Percentiles rank a stretch among this genome's conserved stretches.
These are phyloP conservation scores for Rhinichthys osculus DNA, from an alignment of 2,797 vertebrate species.

Conservation along the genomic window DNA sequence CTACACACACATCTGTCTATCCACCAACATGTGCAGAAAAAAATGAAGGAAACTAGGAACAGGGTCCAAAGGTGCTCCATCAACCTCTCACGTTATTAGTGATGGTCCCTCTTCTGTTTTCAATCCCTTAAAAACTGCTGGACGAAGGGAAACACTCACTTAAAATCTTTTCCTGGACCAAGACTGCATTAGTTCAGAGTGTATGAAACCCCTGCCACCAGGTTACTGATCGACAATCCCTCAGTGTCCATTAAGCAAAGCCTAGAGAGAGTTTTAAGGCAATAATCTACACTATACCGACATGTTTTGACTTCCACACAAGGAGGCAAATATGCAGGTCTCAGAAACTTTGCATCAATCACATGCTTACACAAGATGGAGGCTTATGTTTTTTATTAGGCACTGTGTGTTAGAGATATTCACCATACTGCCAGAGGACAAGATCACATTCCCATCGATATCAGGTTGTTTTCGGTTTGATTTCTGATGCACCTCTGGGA, in stretches of 20 bases:
- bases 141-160: conserved; percentile 30
- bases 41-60: conserved; percentile 33
- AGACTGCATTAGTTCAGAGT: conserved; percentile 15
- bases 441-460: conserved; percentile 14
- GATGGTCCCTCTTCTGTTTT: conserved; percentile 48
- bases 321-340: neutral
- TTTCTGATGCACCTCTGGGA: conserved; percentile 19
- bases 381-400: conserved; percentile 22
- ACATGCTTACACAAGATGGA: conserved; percentile 44
- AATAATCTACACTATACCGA: conserved; percentile 9
- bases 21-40: conserved; percentile 46
- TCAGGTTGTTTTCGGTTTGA: conserved; percentile 14
- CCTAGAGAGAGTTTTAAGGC: conserved; percentile 13
- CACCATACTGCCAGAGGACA: conserved; percentile 22
- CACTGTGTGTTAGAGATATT: conserved; percentile 22
- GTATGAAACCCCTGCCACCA: conserved; percentile 21
- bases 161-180: conserved; percentile 42
- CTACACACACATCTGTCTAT: conserved; percentile 48
- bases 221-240: conserved; percentile 20
- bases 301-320: conserved; percentile 25
- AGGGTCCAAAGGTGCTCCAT: conserved; percentile 34
- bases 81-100: conserved; percentile 57
- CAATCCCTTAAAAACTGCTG: conserved; percentile 36
- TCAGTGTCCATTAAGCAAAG: conserved; percentile 16
- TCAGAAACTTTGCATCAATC: conserved; percentile 40